Percentiles rank a stretch among this genome's conserved stretches.
Evolutionary conservation across 2,797 vertebrate genomes (phyloP).

Genomic region (Coracias cyanogaster): DNA sequence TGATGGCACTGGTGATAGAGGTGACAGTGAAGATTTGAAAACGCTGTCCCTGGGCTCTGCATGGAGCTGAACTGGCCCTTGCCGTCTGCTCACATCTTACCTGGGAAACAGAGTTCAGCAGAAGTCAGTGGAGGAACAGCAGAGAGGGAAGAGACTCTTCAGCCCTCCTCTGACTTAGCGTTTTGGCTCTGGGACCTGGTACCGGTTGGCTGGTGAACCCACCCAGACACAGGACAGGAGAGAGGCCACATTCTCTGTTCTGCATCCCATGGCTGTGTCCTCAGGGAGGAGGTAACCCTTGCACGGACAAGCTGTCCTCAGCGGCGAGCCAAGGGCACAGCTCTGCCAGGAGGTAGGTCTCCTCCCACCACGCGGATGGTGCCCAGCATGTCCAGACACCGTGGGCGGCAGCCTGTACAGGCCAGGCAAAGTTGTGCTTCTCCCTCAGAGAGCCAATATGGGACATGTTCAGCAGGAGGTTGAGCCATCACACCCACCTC

Average conservation of each 20-base stretch:
- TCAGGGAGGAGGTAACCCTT: background rate
- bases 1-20: background rate
- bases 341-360: background rate
- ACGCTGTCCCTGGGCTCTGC: background rate
- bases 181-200: background rate
- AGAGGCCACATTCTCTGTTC: background rate
- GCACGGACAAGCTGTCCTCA: background rate
- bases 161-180: background rate
- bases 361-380: background rate
- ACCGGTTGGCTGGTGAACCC: background rate
- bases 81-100: too few species aligned
- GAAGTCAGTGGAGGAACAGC: background rate
- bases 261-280: accelerated
- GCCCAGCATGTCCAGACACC: background rate
- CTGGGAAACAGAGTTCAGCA: background rate
- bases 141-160: background rate
- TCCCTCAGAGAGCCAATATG: accelerated
- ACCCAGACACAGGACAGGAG: background rate
- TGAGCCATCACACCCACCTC: background rate
- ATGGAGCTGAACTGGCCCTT: background rate
- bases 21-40: too few species aligned
- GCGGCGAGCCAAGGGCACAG: background rate
- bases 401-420: background rate
- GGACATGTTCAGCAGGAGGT: background rate
- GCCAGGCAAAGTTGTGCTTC: too few species aligned